phyloP scores from a whole-genome alignment of 2,113 vertebrate species.

The Nesoenas mayeri region DNA sequence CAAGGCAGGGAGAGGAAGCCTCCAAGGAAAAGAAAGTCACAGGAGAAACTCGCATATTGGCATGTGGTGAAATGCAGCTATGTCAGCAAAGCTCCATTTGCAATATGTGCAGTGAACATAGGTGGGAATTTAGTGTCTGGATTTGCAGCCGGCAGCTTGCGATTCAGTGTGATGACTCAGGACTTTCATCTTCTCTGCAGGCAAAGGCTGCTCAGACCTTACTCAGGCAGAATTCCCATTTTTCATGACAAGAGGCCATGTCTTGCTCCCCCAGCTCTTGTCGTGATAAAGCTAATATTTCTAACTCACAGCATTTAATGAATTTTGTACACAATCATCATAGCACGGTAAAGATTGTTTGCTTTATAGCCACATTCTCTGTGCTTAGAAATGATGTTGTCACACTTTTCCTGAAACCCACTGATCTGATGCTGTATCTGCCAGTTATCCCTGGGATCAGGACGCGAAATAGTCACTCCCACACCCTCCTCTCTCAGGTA shows the following conservation, averaged over 20 bases:
- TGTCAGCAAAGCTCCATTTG: neutral
- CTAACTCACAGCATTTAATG: neutral
- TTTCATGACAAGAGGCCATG: neutral
- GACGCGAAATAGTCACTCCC: neutral
- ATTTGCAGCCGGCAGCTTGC: neutral
- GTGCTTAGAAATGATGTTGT: neutral
- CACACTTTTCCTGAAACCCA: neutral
- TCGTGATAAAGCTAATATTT: neutral
- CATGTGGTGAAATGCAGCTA: neutral
- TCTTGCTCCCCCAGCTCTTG: neutral
- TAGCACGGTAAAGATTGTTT: neutral
- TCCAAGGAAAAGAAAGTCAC: neutral
- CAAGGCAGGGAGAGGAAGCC: neutral
- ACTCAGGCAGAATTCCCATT: neutral
- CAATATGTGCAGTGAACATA: neutral
- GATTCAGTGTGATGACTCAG: constrained; percentile 45
- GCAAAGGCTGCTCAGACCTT: constrained; percentile 11
- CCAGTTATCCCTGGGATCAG: neutral
- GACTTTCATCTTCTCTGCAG: constrained; percentile 23
- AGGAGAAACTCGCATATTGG: neutral
- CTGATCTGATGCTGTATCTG: neutral
- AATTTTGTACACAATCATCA: neutral
- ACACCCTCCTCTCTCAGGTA: rapidly evolving
- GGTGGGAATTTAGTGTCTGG: neutral
- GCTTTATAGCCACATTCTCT: neutral